Evolutionary conservation across 2,797 vertebrate species (phyloP).

Genomic region (Babyrousa celebensis): DNA sequence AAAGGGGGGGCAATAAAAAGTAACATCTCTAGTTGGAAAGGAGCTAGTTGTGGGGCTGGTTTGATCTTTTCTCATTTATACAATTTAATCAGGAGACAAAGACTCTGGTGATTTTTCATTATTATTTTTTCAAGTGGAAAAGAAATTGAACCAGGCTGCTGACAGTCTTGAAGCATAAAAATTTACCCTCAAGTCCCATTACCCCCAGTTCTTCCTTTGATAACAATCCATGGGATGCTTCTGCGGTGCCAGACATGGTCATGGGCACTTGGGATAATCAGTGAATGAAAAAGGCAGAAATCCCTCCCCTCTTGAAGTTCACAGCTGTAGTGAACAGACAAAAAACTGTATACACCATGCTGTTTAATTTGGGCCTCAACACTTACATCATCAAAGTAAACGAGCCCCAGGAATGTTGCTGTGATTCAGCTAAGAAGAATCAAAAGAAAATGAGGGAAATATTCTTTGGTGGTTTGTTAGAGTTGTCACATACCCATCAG

Average conservation of each 20-base stretch:
- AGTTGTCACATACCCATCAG: background rate
- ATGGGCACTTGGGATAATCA: background rate
- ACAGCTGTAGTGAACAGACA: background rate
- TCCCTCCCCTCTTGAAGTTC: background rate
- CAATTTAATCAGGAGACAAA: constrained; percentile 49
- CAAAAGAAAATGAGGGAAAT: constrained; percentile 10
- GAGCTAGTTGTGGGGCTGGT: fast-evolving
- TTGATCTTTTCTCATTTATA: background rate
- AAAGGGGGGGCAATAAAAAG: background rate
- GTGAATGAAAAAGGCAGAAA: constrained; percentile 24
- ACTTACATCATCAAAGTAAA: background rate
- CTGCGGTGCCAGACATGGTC: background rate
- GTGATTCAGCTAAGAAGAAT: background rate
- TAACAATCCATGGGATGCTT: background rate
- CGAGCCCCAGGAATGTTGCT: background rate
- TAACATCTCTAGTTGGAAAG: background rate
- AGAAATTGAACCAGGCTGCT: constrained; percentile 52
- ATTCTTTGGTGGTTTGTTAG: background rate
- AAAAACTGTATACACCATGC: background rate
- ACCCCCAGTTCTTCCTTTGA: background rate
- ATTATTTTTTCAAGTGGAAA: background rate
- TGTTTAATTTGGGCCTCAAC: background rate
- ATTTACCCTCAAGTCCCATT: background rate
- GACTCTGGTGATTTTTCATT: background rate
- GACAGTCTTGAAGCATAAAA: background rate